Conservation (phyloP, 2,113 vertebrate species). For the Falco punctatus region DNA sequence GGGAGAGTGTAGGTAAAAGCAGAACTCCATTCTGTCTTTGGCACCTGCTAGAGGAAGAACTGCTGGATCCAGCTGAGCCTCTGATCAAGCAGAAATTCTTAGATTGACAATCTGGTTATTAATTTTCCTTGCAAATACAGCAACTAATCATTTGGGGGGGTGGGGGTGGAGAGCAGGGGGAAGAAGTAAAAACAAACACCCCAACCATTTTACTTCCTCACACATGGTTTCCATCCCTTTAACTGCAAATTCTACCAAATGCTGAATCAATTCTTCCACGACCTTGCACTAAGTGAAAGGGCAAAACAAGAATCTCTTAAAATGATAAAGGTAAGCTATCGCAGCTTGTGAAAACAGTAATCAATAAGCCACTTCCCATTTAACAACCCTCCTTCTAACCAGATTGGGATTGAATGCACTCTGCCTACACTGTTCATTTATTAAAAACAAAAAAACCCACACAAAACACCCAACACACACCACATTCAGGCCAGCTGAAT, state of each 20-base stretch:
- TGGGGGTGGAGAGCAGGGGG: too few species aligned
- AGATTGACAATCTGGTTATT: background rate
- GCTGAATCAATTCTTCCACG: constrained; percentile 30
- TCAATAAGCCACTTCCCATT: constrained; percentile 51
- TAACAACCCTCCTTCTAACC: background rate
- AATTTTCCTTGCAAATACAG: background rate
- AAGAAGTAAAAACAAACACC: background rate
- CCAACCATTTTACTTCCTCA: background rate
- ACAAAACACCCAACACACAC: background rate
- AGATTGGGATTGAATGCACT: background rate
- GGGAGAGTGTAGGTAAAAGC: background rate
- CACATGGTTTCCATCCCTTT: background rate
- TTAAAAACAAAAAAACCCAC: accelerated
- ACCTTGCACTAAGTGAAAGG: constrained; percentile 51
- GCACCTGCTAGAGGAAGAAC: background rate
- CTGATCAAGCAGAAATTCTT: background rate
- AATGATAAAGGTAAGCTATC: constrained; percentile 38
- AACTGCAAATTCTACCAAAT: constrained; percentile 25
- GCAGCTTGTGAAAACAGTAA: background rate
- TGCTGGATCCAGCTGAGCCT: background rate
- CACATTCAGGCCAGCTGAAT: background rate
- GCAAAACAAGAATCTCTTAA: constrained; percentile 30
- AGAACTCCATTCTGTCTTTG: background rate
- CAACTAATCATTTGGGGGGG: background rate
- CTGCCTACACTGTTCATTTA: background rate